Conservation (phyloP, 2,113 vertebrate genomes). For the Python bivittatus region DNA sequence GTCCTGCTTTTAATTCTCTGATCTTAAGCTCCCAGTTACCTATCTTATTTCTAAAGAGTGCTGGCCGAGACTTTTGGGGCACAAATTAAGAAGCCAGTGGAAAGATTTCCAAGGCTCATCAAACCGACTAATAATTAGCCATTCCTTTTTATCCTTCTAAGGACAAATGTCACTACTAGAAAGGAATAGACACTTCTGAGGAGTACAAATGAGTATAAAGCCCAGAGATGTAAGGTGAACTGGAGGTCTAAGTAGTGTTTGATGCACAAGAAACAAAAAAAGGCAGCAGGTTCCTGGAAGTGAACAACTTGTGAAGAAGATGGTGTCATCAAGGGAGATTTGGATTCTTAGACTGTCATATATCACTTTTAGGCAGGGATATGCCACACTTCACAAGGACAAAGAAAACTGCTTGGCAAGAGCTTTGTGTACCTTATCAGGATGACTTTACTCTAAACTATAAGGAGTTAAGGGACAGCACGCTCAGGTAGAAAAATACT, state of each 20-base stretch:
- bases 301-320: neutral
- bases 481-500: neutral
- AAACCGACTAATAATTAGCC: neutral
- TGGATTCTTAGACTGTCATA: neutral
- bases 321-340: neutral
- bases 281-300: neutral
- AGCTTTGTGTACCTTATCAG: neutral
- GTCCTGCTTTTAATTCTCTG: neutral
- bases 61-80: neutral
- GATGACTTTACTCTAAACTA: neutral
- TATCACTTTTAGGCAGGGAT: neutral
- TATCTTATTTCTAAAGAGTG: neutral
- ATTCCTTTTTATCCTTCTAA: neutral
- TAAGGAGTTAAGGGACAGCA: neutral
- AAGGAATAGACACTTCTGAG: neutral
- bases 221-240: neutral
- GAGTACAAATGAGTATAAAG: neutral
- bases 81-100: neutral
- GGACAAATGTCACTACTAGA: neutral
- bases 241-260: neutral
- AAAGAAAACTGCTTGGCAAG: neutral
- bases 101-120: neutral
- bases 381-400: neutral
- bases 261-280: neutral
- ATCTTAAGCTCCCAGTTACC: neutral